phyloP scores from a whole-genome alignment of 2,113 vertebrate genomes.

The Pampusana beccarii region DNA sequence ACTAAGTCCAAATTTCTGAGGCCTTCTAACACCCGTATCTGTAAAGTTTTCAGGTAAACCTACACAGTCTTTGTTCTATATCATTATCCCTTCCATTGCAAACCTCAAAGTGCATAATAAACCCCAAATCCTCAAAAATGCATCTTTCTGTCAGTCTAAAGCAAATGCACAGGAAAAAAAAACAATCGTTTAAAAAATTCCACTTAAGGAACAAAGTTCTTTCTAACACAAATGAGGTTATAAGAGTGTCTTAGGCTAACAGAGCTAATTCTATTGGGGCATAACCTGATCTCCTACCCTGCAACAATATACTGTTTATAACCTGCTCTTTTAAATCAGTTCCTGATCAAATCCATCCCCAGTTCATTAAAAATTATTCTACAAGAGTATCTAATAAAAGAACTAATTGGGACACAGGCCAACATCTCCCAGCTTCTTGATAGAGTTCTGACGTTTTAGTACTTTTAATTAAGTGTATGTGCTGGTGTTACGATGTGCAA shows the following conservation, averaged over 20 bases:
- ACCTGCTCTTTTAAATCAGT: slow-evolving; percentile 17
- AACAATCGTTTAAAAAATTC: neutral
- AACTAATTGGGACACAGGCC: slow-evolving; percentile 45
- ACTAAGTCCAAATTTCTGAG: slow-evolving; percentile 20
- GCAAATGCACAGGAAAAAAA: neutral
- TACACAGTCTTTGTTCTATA: neutral
- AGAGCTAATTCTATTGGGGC: neutral
- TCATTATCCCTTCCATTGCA: slow-evolving; percentile 1
- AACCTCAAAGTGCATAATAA: neutral
- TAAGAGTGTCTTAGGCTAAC: neutral
- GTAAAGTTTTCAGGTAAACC: neutral
- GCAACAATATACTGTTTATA: neutral
- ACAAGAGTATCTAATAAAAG: slow-evolving; percentile 39
- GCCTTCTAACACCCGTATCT: neutral
- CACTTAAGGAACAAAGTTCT: neutral
- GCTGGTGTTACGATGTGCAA: neutral
- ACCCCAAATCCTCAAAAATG: neutral
- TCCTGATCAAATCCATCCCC: neutral
- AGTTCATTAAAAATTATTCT: slow-evolving; percentile 37
- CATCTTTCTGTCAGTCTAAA: neutral
- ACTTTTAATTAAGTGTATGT: slow-evolving; percentile 4
- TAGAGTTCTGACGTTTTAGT: slow-evolving; percentile 17
- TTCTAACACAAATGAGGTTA: slow-evolving; percentile 17
- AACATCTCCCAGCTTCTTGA: slow-evolving; percentile 8
- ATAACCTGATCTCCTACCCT: slow-evolving; percentile 39